phyloP scores from a whole-genome alignment of 1,140 invertebrate genomes.

The Heliconius nattereri region DNA sequence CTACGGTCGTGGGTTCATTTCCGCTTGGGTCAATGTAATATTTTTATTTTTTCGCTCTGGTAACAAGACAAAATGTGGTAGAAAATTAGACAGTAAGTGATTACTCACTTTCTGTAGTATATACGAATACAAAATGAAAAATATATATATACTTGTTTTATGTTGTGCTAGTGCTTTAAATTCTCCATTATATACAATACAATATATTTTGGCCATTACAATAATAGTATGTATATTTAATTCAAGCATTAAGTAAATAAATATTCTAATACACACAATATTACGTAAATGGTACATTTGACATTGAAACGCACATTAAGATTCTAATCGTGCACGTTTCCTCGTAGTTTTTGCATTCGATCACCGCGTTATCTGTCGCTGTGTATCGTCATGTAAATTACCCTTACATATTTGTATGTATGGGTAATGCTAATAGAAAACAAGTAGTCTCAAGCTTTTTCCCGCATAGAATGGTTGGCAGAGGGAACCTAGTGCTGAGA shows the following conservation, averaged over 20 bases:
- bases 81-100: too few species aligned
- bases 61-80: too few species aligned
- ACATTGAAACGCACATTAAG: conserved; percentile 34
- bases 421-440: neutral
- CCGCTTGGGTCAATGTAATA: too few species aligned
- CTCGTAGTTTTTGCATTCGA: conserved; percentile 28
- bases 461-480: too few species aligned
- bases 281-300: conserved; percentile 37
- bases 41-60: too few species aligned
- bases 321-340: conserved; percentile 36
- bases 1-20: too few species aligned
- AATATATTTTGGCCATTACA: neutral
- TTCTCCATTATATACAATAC: neutral
- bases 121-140: too few species aligned
- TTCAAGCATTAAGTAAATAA: neutral
- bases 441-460: neutral
- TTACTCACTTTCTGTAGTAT: too few species aligned
- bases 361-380: neutral
- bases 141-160: too few species aligned
- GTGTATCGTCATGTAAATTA: conserved; percentile 2
- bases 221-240: conserved; percentile 4
- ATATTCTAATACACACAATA: conserved; percentile 26
- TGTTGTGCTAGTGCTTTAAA: too few species aligned
- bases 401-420: neutral
- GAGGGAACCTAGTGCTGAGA: too few species aligned